phyloP scores from a whole-genome alignment of 1,140 invertebrate genomes.

The Drosophila rhopaloa region DNA sequence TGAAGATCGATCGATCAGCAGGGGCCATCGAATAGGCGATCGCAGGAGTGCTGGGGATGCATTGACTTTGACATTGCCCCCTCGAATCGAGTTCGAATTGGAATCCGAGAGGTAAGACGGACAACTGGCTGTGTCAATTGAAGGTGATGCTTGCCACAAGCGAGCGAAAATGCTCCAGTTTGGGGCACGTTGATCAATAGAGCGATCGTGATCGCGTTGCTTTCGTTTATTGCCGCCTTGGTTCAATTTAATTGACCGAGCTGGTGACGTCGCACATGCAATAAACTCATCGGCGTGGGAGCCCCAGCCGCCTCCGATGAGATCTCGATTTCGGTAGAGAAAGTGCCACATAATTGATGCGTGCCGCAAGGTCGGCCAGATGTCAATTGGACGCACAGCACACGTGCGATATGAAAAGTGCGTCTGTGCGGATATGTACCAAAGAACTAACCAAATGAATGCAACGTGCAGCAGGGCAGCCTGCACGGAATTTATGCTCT shows the following conservation, averaged over 20 bases:
- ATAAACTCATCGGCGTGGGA: conserved; percentile 60
- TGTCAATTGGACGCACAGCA: conserved; percentile 24
- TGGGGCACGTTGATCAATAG: conserved; percentile 58
- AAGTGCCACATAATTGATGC: conserved; percentile 72
- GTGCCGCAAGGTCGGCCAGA: conserved; percentile 38
- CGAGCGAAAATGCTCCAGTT: conserved; percentile 17
- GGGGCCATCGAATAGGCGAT: conserved; percentile 1
- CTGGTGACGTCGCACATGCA: conserved; percentile 56
- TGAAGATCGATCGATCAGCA: conserved; percentile 40
- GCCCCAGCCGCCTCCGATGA: conserved; percentile 11
- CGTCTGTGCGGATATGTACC: conserved; percentile 5
- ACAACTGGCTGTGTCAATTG: conserved; percentile 34
- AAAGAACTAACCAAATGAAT: conserved; percentile 25
- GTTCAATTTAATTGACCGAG: conserved; percentile 76
- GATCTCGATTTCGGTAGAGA: conserved; percentile 34
- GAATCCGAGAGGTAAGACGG: neutral
- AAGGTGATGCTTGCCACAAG: conserved; percentile 63
- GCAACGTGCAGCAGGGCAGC: conserved; percentile 22
- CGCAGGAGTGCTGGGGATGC: conserved; percentile 15
- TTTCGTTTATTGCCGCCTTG: conserved; percentile 33
- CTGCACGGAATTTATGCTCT: conserved; percentile 38
- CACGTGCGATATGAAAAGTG: conserved; percentile 27
- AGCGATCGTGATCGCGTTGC: conserved; percentile 32
- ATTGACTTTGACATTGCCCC: conserved; percentile 55
- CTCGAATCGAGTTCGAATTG: neutral